phyloP scores from a whole-genome alignment of 2,888 invertebrate species.

The Zaprionus bogoriensis region DNA sequence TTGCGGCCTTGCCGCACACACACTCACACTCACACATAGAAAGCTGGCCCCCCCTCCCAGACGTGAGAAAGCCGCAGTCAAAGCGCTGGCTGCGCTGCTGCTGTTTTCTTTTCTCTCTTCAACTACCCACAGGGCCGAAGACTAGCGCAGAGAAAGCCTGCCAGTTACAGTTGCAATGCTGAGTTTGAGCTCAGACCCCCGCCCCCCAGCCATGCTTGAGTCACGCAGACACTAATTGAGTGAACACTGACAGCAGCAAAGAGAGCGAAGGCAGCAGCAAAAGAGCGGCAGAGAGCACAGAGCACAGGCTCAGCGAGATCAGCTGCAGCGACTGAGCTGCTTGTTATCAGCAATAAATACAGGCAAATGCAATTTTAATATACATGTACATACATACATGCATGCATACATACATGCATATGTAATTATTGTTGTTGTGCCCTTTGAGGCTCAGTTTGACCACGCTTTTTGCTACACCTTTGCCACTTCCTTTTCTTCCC shows the following conservation, averaged over 20 bases:
- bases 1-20: slow-evolving; percentile 72
- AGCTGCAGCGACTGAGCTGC: not conserved
- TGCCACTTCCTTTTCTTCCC: slow-evolving; percentile 11
- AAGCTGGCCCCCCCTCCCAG: slow-evolving; percentile 6
- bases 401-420: not conserved
- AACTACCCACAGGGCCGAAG: slow-evolving; percentile 9
- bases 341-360: not conserved
- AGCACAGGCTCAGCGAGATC: slow-evolving; percentile 21
- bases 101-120: slow-evolving; percentile 35
- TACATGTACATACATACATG: slow-evolving; percentile 1
- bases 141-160: slow-evolving; percentile 56
- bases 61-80: slow-evolving; percentile 51
- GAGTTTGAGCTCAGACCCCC: slow-evolving; percentile 15
- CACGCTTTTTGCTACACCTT: slow-evolving; percentile 39
- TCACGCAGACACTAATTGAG: slow-evolving; percentile 5
- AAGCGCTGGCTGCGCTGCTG: slow-evolving; percentile 1
- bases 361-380: slow-evolving; percentile 9
- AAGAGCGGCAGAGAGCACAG: not conserved
- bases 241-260: slow-evolving; percentile 5
- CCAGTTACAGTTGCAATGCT: slow-evolving; percentile 61
- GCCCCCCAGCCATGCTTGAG: not conserved
- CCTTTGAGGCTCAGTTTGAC: too few species aligned
- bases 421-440: not conserved
- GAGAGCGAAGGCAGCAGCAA: slow-evolving; percentile 3
- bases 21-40: not conserved